These are phyloP conservation scores for Oreamnos americanus DNA, from an alignment of 2,113 vertebrate genomes.

Conservation along the genomic window DNA sequence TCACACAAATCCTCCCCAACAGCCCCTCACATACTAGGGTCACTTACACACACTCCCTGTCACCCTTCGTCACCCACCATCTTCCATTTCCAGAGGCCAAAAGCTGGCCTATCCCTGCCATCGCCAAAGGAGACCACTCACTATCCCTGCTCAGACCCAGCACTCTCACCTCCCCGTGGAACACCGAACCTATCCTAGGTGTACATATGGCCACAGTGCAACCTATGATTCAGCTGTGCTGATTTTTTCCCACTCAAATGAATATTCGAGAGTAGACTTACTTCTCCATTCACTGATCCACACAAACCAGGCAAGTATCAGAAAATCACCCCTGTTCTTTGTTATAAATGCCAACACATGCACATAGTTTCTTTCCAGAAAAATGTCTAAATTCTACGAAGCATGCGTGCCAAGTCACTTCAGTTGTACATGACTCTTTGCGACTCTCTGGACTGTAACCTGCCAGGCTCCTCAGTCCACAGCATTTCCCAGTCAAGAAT, in stretches of 20 bases:
- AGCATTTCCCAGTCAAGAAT: background rate
- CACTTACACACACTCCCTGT: background rate
- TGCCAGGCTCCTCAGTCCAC: background rate
- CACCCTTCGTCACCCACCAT: background rate
- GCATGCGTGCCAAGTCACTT: background rate
- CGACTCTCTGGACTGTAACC: background rate
- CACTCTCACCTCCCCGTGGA: background rate
- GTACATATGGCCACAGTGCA: background rate
- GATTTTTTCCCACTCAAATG: conserved; percentile 60
- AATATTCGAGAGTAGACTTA: conserved; percentile 39
- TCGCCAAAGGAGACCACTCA: background rate
- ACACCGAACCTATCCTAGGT: background rate
- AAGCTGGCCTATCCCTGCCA: too few species aligned
- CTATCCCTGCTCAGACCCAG: fast-evolving
- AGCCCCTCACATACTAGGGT: background rate
- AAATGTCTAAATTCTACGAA: background rate
- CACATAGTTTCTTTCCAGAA: background rate
- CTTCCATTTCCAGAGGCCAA: background rate
- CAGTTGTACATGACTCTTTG: background rate
- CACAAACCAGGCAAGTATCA: background rate
- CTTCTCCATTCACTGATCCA: background rate
- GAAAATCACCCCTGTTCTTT: background rate
- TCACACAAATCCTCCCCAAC: background rate
- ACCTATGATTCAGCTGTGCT: conserved; percentile 43
- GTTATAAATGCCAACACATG: background rate